phyloP scores from a whole-genome alignment of 2,113 vertebrate species.

The Setophaga kirtlandii region DNA sequence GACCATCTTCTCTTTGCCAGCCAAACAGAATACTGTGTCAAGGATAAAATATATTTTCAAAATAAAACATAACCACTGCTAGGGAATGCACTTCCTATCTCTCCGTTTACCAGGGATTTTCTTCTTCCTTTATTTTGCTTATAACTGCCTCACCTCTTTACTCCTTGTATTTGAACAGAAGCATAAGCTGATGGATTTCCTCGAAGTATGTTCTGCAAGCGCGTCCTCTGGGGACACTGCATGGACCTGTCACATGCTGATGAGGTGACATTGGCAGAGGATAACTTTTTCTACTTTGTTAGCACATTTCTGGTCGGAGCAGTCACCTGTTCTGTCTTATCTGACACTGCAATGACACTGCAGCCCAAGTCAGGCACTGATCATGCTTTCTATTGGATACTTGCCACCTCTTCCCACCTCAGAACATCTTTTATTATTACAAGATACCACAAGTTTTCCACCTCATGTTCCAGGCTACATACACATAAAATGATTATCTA shows the following conservation, averaged over 20 bases:
- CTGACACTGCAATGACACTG: not conserved
- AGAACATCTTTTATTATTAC: not conserved
- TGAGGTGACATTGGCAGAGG: not conserved
- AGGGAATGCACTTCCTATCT: not conserved
- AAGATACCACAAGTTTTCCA: not conserved
- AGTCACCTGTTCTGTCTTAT: not conserved
- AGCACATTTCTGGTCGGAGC: not conserved
- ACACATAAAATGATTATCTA: not conserved
- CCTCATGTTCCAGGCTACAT: not conserved
- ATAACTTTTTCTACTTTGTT: not conserved
- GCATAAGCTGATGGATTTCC: not conserved
- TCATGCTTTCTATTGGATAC: not conserved
- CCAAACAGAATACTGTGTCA: not conserved
- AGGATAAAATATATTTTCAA: not conserved
- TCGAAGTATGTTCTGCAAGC: not conserved
- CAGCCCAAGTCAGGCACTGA: not conserved
- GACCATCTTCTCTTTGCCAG: not conserved
- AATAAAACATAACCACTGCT: not conserved
- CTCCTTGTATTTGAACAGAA: not conserved
- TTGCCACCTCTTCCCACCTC: not conserved
- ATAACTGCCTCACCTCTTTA: not conserved
- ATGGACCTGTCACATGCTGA: not conserved
- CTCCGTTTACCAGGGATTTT: not conserved
- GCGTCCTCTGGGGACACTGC: not conserved
- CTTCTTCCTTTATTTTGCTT: not conserved